Evolutionary conservation across 30 jellyfish, hydroid and myxozoan genomes (phyloP).

Genomic region (Clytia hemisphaerica): DNA sequence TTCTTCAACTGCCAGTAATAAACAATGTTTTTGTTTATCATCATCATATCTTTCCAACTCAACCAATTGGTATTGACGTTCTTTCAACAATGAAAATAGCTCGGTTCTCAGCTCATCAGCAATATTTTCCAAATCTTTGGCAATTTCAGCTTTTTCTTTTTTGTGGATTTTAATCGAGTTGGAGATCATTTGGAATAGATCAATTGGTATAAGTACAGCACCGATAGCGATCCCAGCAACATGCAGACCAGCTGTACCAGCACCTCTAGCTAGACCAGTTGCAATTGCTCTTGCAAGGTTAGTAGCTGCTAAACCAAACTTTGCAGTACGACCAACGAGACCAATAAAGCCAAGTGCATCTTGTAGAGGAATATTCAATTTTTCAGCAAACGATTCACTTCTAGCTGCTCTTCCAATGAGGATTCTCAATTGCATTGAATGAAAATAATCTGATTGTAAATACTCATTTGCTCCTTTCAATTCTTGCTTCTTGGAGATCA

Average conservation of each 20-base stretch:
- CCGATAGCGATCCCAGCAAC: slow-evolving; percentile 42
- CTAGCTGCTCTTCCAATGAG: slow-evolving; percentile 28
- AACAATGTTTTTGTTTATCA: too few relatives aligned
- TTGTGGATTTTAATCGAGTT: slow-evolving; percentile 34
- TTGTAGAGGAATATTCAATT: slow-evolving; percentile 21
- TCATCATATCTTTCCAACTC: too few relatives aligned
- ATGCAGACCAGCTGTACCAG: slow-evolving; percentile 40
- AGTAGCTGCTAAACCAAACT: slow-evolving; percentile 34
- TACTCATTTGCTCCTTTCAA: slow-evolving; percentile 8
- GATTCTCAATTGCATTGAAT: slow-evolving; percentile 26
- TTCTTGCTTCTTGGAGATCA: slow-evolving; percentile 8
- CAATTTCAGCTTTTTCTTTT: slow-evolving; percentile 27
- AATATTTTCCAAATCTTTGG: slow-evolving; percentile 2
- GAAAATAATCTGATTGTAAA: slow-evolving; percentile 23
- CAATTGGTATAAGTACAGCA: slow-evolving; percentile 40
- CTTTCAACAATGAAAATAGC: too few relatives aligned
- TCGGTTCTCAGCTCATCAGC: too few relatives aligned
- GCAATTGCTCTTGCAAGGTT: slow-evolving; percentile 34
- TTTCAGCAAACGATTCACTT: slow-evolving; percentile 16
- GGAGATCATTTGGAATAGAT: slow-evolving; percentile 29
- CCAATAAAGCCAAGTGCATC: neutral
- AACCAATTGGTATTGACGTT: too few relatives aligned
- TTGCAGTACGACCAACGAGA: slow-evolving; percentile 16
- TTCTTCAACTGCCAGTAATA: too few relatives aligned
- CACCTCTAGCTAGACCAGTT: slow-evolving; percentile 35